These are phyloP conservation scores for Leptinotarsa defecta DNA, from an alignment of 1,140 invertebrate genomes.

Conservation along the genomic window DNA sequence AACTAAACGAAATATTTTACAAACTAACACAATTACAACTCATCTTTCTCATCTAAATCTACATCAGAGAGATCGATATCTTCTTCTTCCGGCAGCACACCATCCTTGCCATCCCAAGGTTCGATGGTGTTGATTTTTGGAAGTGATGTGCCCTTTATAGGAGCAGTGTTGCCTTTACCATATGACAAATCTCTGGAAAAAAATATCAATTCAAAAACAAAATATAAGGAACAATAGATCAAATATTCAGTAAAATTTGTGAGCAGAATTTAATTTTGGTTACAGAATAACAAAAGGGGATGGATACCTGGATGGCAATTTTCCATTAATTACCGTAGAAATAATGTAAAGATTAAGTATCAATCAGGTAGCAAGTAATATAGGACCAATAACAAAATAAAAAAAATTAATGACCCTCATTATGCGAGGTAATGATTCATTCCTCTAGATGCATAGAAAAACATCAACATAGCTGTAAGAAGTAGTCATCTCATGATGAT, in stretches of 20 bases:
- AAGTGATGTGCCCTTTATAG: slow-evolving; percentile 83
- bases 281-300: no score
- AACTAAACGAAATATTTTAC: background rate
- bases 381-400: no score
- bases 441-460: no score
- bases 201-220: background rate
- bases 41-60: slow-evolving; percentile 84
- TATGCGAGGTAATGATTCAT: no score
- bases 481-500: no score
- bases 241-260: background rate
- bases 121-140: slow-evolving; percentile 76
- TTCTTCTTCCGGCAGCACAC: slow-evolving; percentile 84
- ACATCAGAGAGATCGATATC: slow-evolving; percentile 93
- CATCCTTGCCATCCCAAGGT: slow-evolving; percentile 98
- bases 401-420: no score
- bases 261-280: no score
- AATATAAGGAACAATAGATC: background rate
- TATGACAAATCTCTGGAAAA: slow-evolving; percentile 85
- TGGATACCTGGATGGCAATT: no score
- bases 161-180: slow-evolving; percentile 90
- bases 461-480: no score
- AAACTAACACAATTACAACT: slow-evolving; percentile 66
- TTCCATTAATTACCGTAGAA: no score
- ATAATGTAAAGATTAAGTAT: no score
- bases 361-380: no score